phyloP scores from a whole-genome alignment of 2,888 invertebrate genomes.

The Liodrosophila aerea region DNA sequence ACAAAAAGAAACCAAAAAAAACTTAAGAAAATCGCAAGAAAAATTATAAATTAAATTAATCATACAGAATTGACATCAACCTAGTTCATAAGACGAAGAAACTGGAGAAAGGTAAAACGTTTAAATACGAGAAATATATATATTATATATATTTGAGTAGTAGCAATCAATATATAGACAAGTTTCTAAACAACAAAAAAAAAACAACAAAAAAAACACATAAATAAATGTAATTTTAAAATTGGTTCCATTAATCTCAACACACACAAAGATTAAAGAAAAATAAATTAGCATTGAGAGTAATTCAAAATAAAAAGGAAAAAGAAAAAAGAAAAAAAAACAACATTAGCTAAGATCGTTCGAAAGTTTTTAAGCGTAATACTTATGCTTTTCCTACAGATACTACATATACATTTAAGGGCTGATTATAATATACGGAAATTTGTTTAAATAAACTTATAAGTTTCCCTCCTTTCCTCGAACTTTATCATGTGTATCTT shows the following conservation, averaged over 20 bases:
- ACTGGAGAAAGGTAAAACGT: conserved; percentile 52
- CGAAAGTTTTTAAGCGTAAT: conserved; percentile 38
- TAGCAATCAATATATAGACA: conserved; percentile 52
- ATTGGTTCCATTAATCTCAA: conserved; percentile 59
- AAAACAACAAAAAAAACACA: conserved; percentile 11
- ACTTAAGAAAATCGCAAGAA: conserved; percentile 15
- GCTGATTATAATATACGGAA: conserved; percentile 83
- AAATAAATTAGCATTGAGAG: conserved; percentile 43
- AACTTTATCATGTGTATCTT: conserved; percentile 14
- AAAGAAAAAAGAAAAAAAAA: conserved; percentile 34
- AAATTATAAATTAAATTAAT: conserved; percentile 29
- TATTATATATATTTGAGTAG: conserved; percentile 23
- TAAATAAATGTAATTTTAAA: conserved; percentile 52
- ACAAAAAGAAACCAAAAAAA: conserved; percentile 6
- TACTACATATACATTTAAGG: conserved; percentile 80
- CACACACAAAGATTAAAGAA: conserved; percentile 37
- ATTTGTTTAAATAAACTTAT: conserved; percentile 56
- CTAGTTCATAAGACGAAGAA: conserved; percentile 54
- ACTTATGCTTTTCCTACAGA: conserved; percentile 35
- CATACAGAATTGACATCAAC: conserved; percentile 41
- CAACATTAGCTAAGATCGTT: conserved; percentile 53
- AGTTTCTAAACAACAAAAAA: conserved; percentile 33
- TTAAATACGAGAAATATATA: conserved; percentile 33
- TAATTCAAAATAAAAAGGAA: conserved; percentile 14
- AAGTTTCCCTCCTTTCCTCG: not conserved